Evolutionary conservation across 2,113 vertebrate genomes (phyloP), one percentile per base, ranked within the genome.

Genomic region (Notiomystis cincta): DNA sequence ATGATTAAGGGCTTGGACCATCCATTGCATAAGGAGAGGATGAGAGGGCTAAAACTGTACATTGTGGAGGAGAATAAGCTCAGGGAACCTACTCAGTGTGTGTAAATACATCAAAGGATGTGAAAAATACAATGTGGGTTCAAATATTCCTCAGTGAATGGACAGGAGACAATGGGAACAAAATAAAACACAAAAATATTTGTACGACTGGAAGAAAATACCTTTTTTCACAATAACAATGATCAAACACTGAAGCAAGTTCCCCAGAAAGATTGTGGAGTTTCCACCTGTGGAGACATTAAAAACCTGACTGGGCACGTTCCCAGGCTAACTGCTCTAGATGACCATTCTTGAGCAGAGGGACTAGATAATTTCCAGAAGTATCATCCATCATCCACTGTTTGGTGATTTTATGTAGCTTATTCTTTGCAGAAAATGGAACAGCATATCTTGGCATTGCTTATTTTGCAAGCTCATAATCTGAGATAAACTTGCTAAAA

Each of bases 241-340:
- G 13, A 58, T 24, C 16, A 81, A 77, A 51, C 28, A 51, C 10
- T 20, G 28, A 7, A 58, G 24, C 21, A 79, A 35, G 16, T 38
- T 91, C 27, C 37, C 40, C 31, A 44, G 54, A 79, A 31, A 75
- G 6, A 7, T 14, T 42, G 12, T 91, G 50, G 23, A n/a, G 23
- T n/a, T 62, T 42, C 18, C 37, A 28, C 21, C 30, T 42, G 30
- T 42, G 69, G 38, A 66, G 45, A 33, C 31, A 47, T 20, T 82
- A 20, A 60, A 70, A 82, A 47, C 11, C 5, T 64, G 23, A 47
- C n/a, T 58, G 37, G n/a, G 9, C 7, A 48, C 0, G 0, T 66
- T 82, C 31, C 56, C n/a, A 66, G 21, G 28, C 30, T 62, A 87
- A 76, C 35, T 80, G 67, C 13, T 83, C 17, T 38, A 77, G 23